Evolutionary conservation across 2,797 vertebrate genomes (phyloP), one percentile per base, ranked within the genome.

Genomic region (Ara ararauna): DNA sequence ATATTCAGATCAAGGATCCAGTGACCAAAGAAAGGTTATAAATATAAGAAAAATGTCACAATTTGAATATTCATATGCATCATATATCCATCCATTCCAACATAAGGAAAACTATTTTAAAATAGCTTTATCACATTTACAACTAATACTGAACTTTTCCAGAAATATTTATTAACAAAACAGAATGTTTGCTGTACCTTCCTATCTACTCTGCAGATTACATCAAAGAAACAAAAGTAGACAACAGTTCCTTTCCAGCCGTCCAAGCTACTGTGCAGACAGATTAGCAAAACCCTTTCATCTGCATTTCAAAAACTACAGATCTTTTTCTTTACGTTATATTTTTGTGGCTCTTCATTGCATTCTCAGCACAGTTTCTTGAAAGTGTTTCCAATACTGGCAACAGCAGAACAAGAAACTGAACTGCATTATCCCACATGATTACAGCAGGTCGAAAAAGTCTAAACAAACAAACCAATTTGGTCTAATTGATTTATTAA

Each of bases 11-110:
- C 62, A 97, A 97, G 73, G 90, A 92, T 76, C 70, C 73, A 92
- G 48, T 96, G 95, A 94, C 82, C 85, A 96, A 97, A 96, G 70
- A 95, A 90, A 96, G 89, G 85, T 96, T 96, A 94, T 48, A 30
- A 85, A 90, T 65, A 87, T 72, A 65, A 90, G n/a, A 62, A 96
- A 95, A 95, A 87, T 76, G 87, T 19, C 60, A 90, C 16, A 45
- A 9, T 61, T 86, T 85, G 53, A 90, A 64, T 73, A 73, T 71
- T 47, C 47, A 82, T 82, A 81, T 60, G 26, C 67, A 61, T 47
- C 60, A 48, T n/a, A 45, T 42, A 70, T 26, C 60, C 71, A 90
- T 73, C n/a, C 67, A 83, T 42, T 66, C 40, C 75, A 66, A 72
- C 51, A 51, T 36, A 92, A 42, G 26, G 29, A 89, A 88, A 93